These are phyloP conservation scores for Drymonia ruficornis DNA, from an alignment of 2,888 invertebrate species.

Conservation along the genomic window DNA sequence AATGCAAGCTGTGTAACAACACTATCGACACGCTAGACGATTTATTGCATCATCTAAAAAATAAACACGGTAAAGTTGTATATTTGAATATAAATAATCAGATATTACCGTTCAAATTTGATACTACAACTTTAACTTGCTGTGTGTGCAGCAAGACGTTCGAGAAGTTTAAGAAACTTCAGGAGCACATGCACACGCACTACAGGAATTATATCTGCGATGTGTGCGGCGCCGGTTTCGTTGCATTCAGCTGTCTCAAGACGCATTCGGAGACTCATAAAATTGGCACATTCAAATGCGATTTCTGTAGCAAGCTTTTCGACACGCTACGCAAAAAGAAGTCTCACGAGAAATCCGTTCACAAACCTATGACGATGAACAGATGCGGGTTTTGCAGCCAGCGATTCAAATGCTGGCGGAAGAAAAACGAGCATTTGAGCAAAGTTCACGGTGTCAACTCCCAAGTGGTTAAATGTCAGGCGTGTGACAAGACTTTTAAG, in stretches of 20 bases:
- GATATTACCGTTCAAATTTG: constrained; percentile 63
- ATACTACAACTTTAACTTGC: constrained; percentile 45
- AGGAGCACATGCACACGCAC: constrained; percentile 59
- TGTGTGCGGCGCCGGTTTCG: constrained; percentile 42
- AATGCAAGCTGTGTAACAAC: constrained; percentile 44
- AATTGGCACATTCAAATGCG: constrained; percentile 50
- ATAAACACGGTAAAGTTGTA: constrained; percentile 40
- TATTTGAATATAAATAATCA: constrained; percentile 52
- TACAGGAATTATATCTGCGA: constrained; percentile 58
- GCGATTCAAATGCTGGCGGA: constrained; percentile 32
- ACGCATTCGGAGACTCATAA: constrained; percentile 29
- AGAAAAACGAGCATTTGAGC: constrained; percentile 36
- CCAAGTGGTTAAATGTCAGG: constrained; percentile 32
- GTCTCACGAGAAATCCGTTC: constrained; percentile 52
- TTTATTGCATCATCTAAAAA: constrained; percentile 46
- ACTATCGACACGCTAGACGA: constrained; percentile 41
- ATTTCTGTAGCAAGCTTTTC: constrained; percentile 62
- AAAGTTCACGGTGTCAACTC: constrained; percentile 37
- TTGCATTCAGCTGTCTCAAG: constrained; percentile 4
- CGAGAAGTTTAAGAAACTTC: constrained; percentile 50
- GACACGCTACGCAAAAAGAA: constrained; percentile 56
- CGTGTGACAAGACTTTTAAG: constrained; percentile 39
- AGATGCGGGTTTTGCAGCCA: constrained; percentile 47
- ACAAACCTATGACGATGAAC: constrained; percentile 8
- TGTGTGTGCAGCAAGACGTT: constrained; percentile 50